Base-by-base conservation (phyloP, 2,888 invertebrate genomes). In the Torymus tubicola region DNA sequence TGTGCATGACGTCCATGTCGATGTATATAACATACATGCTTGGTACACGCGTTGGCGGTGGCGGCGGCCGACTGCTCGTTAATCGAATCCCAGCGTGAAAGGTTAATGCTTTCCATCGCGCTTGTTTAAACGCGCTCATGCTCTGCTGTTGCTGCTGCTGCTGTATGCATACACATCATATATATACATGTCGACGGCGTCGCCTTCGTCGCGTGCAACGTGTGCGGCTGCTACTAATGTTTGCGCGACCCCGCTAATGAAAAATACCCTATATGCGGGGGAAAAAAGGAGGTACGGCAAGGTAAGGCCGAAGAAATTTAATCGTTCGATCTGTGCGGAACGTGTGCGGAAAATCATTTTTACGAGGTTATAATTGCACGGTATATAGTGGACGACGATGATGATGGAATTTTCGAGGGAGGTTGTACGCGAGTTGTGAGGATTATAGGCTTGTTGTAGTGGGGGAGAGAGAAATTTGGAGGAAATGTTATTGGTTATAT, bases 11-110 rank as follows among this genome's bases (percentile, higher is more conserved):
- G n/a, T 10, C 42, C n/a, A n/a, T 14, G 63, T 21, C n/a, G 63
- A n/a, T 64, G 42, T n/a, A 31, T 8, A 42, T 42, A 42, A 31
- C 42, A 42, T 42, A 42, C 42, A 42, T 42, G 42, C 42, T 8
- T 42, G 42, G 42, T 42, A 42, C 42, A 42, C 42, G 24, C 61
- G 61, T 61, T 16, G 63, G 63, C 21, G 10, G 61, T 14, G 14
- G 14, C 12, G 61, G 21, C 61, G 24, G 12, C n/a, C 11, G 13
- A 12, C 16, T 12, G 60, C 70, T 70, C 71, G 71, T 71, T 61
- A 71, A 71, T 71, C 61, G 61, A 71, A 61, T 71, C 50, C 60
- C 53, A 58, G 60, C 71, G 71, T 71, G 53, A 71, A 71, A 71
- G 52, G 61, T 71, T 61, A 71, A 61, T 71, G 71, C 52, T 61